phyloP scores from a whole-genome alignment of 2,888 invertebrate genomes.

The Lathronympha strigana region DNA sequence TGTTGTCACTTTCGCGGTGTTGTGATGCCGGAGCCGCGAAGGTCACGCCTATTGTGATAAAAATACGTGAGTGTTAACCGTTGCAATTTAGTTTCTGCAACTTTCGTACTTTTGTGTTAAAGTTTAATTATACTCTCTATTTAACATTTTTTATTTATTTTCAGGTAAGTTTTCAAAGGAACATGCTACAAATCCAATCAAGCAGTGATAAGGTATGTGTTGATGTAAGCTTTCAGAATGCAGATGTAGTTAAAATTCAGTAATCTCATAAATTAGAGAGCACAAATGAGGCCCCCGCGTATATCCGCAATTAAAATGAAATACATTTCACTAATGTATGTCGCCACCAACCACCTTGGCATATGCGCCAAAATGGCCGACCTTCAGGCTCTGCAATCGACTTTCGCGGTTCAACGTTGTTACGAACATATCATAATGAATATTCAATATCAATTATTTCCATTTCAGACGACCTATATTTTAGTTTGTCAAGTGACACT shows the following conservation, averaged over 20 bases:
- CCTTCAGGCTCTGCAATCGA: slow-evolving; percentile 48
- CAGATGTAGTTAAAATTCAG: neutral
- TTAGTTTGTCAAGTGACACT: slow-evolving; percentile 13
- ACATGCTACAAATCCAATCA: neutral
- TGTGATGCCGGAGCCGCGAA: too few relatives aligned
- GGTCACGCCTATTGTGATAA: too few relatives aligned
- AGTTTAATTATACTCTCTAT: too few relatives aligned
- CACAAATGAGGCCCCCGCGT: slow-evolving; percentile 44
- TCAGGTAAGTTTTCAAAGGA: slow-evolving; percentile 8
- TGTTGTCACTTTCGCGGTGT: too few relatives aligned
- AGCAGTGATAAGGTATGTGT: neutral
- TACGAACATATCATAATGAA: slow-evolving; percentile 31
- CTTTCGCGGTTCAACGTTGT: slow-evolving; percentile 31
- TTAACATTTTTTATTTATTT: slow-evolving; percentile 2
- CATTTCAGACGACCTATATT: slow-evolving; percentile 40
- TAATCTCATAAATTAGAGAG: slow-evolving; percentile 9
- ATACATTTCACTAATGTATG: slow-evolving; percentile 57
- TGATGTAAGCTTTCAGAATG: neutral
- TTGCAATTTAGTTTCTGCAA: too few relatives aligned
- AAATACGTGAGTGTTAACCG: too few relatives aligned
- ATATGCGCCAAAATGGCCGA: slow-evolving; percentile 58
- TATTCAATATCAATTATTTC: slow-evolving; percentile 39
- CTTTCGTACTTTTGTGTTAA: too few relatives aligned
- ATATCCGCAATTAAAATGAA: slow-evolving; percentile 61
- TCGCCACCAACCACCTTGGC: slow-evolving; percentile 60